Conservation (phyloP, 30 jellyfish, hydroid and myxozoan genomes). For the Nemopilema nomurai region DNA sequence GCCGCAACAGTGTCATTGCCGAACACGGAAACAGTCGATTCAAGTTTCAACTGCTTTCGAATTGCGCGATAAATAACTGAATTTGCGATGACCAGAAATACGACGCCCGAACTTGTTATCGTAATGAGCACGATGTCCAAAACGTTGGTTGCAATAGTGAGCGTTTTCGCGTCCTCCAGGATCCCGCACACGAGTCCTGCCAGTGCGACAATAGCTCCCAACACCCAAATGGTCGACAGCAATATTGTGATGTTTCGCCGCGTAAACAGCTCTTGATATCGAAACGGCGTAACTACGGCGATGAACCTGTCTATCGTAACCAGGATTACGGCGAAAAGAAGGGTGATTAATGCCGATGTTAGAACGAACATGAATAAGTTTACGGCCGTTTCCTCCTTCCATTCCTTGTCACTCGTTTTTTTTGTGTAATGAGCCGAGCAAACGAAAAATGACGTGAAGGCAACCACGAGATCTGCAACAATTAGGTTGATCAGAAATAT, state of each 20-base stretch:
- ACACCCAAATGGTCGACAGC: conserved; percentile 4
- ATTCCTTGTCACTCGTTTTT: neutral
- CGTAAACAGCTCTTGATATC: conserved; percentile 25
- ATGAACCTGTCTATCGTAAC: conserved; percentile 50
- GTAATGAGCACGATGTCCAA: conserved; percentile 16
- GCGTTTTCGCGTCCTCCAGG: conserved; percentile 3
- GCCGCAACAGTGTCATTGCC: conserved; percentile 50
- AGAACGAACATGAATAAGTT: conserved; percentile 27
- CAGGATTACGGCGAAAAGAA: conserved; percentile 16
- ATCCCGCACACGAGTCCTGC: conserved; percentile 38
- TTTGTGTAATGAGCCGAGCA: neutral
- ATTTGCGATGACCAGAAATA: conserved; percentile 36
- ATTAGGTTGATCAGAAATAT: conserved; percentile 36
- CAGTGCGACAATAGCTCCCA: neutral
- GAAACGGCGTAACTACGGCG: conserved; percentile 46
- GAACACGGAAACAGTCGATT: conserved; percentile 40
- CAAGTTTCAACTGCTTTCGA: conserved; percentile 40
- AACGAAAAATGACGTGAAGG: conserved; percentile 10
- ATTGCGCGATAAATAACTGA: conserved; percentile 29
- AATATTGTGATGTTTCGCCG: conserved; percentile 12
- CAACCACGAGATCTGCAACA: conserved; percentile 34
- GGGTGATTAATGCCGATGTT: conserved; percentile 13
- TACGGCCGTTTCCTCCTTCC: conserved; percentile 5
- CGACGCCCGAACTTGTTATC: conserved; percentile 34
- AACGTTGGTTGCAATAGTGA: conserved; percentile 1